Evolutionary conservation across 1,140 invertebrate species (phyloP).

Genomic region (Apis mellifera): Amel_HAv3.1 CM009933.2:11802001-11802500

Average conservation of each 20-base stretch:
- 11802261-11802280: slow-evolving; percentile 7
- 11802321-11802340: not conserved
- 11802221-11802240: slow-evolving; percentile 48
- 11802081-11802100: not conserved
- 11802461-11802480: not conserved
- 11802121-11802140: not conserved
- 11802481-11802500: not conserved
- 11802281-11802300: slow-evolving; percentile 1
- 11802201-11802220: slow-evolving; percentile 16
- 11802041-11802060: no score
- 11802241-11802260: slow-evolving; percentile 22
- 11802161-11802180: slow-evolving; percentile 53
- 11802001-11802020: slow-evolving; percentile 44
- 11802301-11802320: slow-evolving; percentile 13
- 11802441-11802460: not conserved
- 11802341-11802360: not conserved
- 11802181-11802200: slow-evolving; percentile 49
- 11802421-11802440: not conserved
- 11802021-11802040: slow-evolving; percentile 25
- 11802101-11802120: slow-evolving; percentile 12
- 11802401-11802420: slow-evolving; percentile 3
- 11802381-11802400: slow-evolving; percentile 27
- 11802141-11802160: slow-evolving; percentile 45
- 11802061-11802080: not conserved
- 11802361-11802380: not conserved